Conservation (phyloP, 2,888 invertebrate species). For the Cheilosia soror region DNA sequence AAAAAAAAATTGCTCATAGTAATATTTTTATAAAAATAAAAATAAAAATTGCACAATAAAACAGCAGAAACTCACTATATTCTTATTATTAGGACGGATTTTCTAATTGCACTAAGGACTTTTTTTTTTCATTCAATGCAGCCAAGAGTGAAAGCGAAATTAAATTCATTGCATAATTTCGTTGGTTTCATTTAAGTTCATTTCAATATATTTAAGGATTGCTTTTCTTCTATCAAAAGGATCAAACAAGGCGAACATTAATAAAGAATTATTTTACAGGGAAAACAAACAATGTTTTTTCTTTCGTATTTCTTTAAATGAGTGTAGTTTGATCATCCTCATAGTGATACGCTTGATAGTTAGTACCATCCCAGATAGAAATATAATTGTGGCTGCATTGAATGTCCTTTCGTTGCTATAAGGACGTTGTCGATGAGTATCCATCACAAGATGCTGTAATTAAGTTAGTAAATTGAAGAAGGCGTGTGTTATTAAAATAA, state of each 20-base stretch:
- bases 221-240: conserved; percentile 41
- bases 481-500: conserved; percentile 70
- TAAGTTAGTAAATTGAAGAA: conserved; percentile 77
- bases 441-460: conserved; percentile 90
- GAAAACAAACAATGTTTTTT: conserved; percentile 4
- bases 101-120: conserved; percentile 72
- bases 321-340: conserved; percentile 78
- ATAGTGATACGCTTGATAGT: conserved; percentile 77
- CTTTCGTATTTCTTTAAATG: conserved; percentile 66
- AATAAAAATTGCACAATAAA: conserved; percentile 64
- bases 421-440: conserved; percentile 89
- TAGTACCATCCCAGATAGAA: conserved; percentile 78
- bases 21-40: conserved; percentile 29
- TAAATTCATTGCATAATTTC: conserved; percentile 72
- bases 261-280: conserved; percentile 17
- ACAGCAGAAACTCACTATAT: conserved; percentile 75
- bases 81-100: conserved; percentile 72
- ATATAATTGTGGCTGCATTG: conserved; percentile 78
- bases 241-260: conserved; percentile 41
- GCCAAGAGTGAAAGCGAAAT: conserved; percentile 70
- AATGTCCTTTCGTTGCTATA: conserved; percentile 84
- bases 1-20: conserved; percentile 46
- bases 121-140: conserved; percentile 75
- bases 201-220: neutral
- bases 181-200: conserved; percentile 51